phyloP scores from a whole-genome alignment of 2,888 invertebrate genomes.

The Villa cingulata region DNA sequence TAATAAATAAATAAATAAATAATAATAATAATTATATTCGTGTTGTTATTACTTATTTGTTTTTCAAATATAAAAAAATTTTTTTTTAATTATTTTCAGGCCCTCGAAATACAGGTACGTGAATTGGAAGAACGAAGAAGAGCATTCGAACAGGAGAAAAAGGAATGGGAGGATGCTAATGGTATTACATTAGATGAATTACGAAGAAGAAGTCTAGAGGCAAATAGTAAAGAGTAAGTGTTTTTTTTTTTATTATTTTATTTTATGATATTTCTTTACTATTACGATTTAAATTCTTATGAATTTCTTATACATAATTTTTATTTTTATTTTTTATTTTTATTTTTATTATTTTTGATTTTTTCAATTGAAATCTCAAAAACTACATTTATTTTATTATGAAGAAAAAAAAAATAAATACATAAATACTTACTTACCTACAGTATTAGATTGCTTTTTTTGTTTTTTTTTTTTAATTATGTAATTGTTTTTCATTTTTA shows the following conservation, averaged over 20 bases:
- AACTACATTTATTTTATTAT: no score
- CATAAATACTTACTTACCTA: no score
- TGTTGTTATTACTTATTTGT: no score
- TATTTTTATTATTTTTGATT: background rate
- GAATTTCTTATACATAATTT: background rate
- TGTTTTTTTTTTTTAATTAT: no score
- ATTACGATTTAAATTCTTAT: background rate
- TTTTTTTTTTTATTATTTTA: no score
- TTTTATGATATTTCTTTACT: background rate
- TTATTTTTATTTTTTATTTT: background rate
- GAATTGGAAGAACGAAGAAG: slow-evolving; percentile 83
- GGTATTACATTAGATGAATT: slow-evolving; percentile 81
- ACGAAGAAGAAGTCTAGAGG: slow-evolving; percentile 73
- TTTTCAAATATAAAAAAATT: no score
- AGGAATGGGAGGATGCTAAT: slow-evolving; percentile 80
- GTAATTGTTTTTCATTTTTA: no score
- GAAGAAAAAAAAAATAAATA: no score
- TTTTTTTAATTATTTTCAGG: slow-evolving; percentile 24
- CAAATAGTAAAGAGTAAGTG: slow-evolving; percentile 76
- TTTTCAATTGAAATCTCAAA: no score
- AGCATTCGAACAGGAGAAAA: slow-evolving; percentile 71
- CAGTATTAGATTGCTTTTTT: no score
- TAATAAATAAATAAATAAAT: no score
- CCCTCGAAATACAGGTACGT: slow-evolving; percentile 77
- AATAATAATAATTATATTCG: no score